Base-by-base conservation (phyloP, 2,797 vertebrate species). In the Silurus aristotelis region DNA sequence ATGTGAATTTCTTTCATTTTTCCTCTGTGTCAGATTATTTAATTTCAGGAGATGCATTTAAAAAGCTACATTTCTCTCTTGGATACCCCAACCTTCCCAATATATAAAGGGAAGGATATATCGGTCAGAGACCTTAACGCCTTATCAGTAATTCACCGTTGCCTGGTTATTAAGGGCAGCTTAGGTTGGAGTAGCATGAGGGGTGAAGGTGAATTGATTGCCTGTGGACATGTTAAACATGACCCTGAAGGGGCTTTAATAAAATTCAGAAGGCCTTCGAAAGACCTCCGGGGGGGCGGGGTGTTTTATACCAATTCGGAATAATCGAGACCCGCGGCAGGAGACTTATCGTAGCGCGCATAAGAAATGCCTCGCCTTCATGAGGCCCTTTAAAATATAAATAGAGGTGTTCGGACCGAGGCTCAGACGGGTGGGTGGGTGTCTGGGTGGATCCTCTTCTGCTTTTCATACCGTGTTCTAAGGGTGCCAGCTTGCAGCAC, bases 201-300 rank as follows among this genome's bases (percentile, higher is more conserved):
- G 94, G 95, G 95, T 95, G 94, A 94, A 95, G 95, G 95, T 96
- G 95, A 95, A 96, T 95, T 95, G 94, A 95, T 96, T 96, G 95
- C 95, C 95, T 96, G 95, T 95, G 95, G 95, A 95, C 95, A 95
- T 96, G 95, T 96, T 96, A 96, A 96, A 96, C 95, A 96, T 95
- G 95, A 95, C 95, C 95, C 95, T 95, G 93, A 93, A 89, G 86
- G 93, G 90, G 93, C 93, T 95, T 95, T 95, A 96, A 95, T 95
- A 96, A 95, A 95, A 95, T 95, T 95, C 94, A 92, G 92, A 95
- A 94, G 93, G 93, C 94, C 93, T 77, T 92, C 77, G 86, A 93
- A 94, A 94, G 94, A 94, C 93, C 92, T 84, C 61, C 83, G 20
- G 82, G 61, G 83, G 83, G 72, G 75, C 91, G 94, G 95, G 93